These are phyloP conservation scores for Miltochrista miniata DNA, from an alignment of 2,888 invertebrate genomes.

Conservation along the genomic window DNA sequence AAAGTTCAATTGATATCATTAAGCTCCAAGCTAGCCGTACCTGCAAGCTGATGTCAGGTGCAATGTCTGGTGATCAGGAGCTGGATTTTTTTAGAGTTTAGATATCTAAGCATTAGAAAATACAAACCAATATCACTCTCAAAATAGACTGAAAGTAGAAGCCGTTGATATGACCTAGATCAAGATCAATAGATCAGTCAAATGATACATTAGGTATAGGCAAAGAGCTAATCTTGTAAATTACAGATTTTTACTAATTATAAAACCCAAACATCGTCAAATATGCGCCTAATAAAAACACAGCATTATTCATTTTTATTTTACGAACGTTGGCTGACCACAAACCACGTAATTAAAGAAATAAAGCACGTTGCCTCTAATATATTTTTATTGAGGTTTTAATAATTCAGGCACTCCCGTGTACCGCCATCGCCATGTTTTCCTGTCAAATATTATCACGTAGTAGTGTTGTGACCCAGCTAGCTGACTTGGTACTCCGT, in stretches of 20 bases:
- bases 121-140: no score
- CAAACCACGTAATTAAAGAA: constrained; percentile 36
- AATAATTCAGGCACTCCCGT: constrained; percentile 33
- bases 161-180: no score
- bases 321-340: constrained; percentile 17
- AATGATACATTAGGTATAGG: no score
- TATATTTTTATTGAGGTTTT: constrained; percentile 39
- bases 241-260: not conserved
- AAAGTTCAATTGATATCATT: no score
- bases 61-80: no score
- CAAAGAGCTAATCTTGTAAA: not conserved
- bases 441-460: constrained; percentile 35
- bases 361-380: constrained; percentile 37
- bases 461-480: constrained; percentile 23
- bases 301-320: constrained; percentile 5
- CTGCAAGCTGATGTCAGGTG: no score
- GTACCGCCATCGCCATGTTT: constrained; percentile 28
- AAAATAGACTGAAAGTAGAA: no score
- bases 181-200: no score
- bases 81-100: no score
- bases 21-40: no score
- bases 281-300: constrained; percentile 11
- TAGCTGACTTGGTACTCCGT: no score
- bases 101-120: no score
- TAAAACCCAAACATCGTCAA: constrained; percentile 1